Evolutionary conservation across 2,888 invertebrate genomes (phyloP).

Genomic region (Idaea dimidiata): DNA sequence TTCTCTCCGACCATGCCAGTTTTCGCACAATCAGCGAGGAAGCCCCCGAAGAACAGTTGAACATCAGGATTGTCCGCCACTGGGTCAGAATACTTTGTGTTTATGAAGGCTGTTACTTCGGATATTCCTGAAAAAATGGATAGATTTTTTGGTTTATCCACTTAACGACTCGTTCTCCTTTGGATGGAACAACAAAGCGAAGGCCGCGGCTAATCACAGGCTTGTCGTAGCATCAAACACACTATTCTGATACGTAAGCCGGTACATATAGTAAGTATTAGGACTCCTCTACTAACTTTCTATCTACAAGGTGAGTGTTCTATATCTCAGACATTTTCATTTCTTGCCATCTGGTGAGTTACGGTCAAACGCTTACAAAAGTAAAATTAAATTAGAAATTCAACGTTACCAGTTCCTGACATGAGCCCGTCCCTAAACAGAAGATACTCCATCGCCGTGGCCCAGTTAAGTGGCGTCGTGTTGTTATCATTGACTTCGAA

Average conservation of each 20-base stretch:
- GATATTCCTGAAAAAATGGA: slow-evolving; percentile 81
- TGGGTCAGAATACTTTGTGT: slow-evolving; percentile 88
- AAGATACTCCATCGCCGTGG: slow-evolving; percentile 94
- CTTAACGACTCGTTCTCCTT: not conserved
- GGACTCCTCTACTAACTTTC: too few relatives aligned
- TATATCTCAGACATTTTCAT: too few relatives aligned
- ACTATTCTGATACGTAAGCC: too few relatives aligned
- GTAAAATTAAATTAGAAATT: too few relatives aligned
- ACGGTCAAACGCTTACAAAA: too few relatives aligned
- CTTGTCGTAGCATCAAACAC: not conserved
- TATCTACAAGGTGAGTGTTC: too few relatives aligned
- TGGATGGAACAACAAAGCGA: too few relatives aligned
- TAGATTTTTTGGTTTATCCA: not conserved
- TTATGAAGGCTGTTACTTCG: slow-evolving; percentile 92
- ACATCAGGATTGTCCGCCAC: slow-evolving; percentile 90
- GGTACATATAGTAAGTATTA: too few relatives aligned
- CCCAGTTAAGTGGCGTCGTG: slow-evolving; percentile 93
- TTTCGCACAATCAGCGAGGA: slow-evolving; percentile 90
- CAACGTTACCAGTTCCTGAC: slow-evolving; percentile 89
- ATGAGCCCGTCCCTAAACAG: slow-evolving; percentile 93
- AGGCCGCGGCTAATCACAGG: too few relatives aligned
- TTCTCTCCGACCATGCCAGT: slow-evolving; percentile 93
- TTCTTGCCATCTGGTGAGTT: too few relatives aligned
- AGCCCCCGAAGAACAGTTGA: slow-evolving; percentile 93
- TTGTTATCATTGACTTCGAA: slow-evolving; percentile 92